Evolutionary conservation across 2,797 vertebrate species (phyloP).

Genomic region (Tapera naevia): DNA sequence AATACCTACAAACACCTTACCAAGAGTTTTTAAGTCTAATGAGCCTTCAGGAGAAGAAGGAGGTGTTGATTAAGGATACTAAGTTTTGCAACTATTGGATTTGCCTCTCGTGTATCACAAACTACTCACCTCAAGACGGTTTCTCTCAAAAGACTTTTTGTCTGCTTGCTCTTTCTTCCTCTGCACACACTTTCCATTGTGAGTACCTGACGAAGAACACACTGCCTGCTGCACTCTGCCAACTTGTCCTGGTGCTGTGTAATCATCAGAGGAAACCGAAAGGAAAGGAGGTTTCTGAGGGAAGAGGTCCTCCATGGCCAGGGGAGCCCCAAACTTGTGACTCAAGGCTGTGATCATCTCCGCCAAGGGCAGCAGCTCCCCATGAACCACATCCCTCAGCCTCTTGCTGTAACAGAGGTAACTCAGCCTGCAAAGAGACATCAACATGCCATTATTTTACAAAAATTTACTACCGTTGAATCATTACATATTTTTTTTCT

Average conservation of each 20-base stretch:
- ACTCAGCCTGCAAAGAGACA: conserved; percentile 73
- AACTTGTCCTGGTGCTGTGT: not conserved
- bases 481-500: no score
- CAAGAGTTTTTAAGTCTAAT: not conserved
- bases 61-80: not conserved
- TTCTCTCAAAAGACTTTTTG: not conserved
- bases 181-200: conserved; percentile 60
- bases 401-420: conserved; percentile 71
- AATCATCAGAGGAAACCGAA: not conserved
- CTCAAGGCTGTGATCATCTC: conserved; percentile 81
- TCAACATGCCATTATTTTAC: not conserved
- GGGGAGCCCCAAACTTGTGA: conserved; percentile 71
- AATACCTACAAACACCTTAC: not conserved
- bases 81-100: not conserved
- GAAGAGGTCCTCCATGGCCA: conserved; percentile 28
- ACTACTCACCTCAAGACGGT: conserved; percentile 73
- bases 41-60: not conserved
- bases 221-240: not conserved
- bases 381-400: conserved; percentile 73
- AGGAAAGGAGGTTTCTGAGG: not conserved
- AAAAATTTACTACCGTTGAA: not conserved
- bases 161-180: conserved; percentile 47
- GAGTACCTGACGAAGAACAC: conserved; percentile 1
- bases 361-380: conserved; percentile 82
- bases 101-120: not conserved